Percentiles rank a stretch among this genome's conserved stretches.
Conservation (phyloP, 2,797 vertebrate species). For the Echeneis naucrates region DNA sequence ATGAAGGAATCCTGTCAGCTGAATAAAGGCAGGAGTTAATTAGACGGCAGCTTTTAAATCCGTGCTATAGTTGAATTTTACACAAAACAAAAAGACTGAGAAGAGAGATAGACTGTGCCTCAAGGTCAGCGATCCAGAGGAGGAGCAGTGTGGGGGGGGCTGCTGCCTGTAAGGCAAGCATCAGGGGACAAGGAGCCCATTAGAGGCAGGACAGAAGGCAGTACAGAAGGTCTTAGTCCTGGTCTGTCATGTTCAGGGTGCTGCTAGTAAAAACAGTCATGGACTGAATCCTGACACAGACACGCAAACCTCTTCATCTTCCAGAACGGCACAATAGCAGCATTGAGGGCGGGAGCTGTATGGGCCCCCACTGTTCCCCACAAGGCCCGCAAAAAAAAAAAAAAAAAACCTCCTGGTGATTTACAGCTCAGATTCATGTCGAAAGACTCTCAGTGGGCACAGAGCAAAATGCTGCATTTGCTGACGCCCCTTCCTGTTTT, state of each 20-base stretch:
- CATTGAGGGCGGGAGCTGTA: slow-evolving; percentile 72
- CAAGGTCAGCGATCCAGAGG: neutral
- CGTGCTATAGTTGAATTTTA: neutral
- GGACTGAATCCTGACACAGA: slow-evolving; percentile 49
- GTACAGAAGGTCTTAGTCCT: slow-evolving; percentile 41
- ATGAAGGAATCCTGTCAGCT: neutral
- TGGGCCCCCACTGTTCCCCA: slow-evolving; percentile 64
- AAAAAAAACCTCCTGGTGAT: slow-evolving; percentile 60
- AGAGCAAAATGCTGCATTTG: slow-evolving; percentile 37
- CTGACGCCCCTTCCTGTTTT: slow-evolving; percentile 12
- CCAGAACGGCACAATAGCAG: slow-evolving; percentile 73
- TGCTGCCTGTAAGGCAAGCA: slow-evolving; percentile 26
- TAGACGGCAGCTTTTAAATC: neutral
- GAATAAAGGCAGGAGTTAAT: neutral
- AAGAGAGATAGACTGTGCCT: neutral
- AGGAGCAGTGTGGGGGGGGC: too few species aligned
- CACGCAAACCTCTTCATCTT: slow-evolving; percentile 53
- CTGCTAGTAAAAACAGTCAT: slow-evolving; percentile 53
- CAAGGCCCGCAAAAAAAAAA: slow-evolving; percentile 53
- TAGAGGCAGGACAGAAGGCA: slow-evolving; percentile 29
- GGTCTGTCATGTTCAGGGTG: slow-evolving; percentile 49
- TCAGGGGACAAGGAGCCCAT: slow-evolving; percentile 11
- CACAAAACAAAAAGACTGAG: neutral
- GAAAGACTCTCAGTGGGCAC: slow-evolving; percentile 37
- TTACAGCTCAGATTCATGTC: slow-evolving; percentile 47